Conservation (phyloP, 2,888 invertebrate species). For the Napeogenes inachia region DNA sequence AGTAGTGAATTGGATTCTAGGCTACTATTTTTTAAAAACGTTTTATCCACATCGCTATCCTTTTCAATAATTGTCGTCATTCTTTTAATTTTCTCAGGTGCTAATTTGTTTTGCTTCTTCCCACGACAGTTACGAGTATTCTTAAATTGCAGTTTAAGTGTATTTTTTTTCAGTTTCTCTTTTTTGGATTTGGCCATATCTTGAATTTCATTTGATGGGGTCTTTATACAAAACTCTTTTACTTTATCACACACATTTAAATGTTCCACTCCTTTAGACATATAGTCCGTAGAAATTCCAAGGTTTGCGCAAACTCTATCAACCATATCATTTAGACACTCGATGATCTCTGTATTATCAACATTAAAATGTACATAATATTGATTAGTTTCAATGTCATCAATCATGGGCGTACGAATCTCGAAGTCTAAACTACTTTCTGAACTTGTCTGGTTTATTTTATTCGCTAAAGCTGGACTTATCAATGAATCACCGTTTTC, state of each 20-base stretch:
- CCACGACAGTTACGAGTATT: slow-evolving; percentile 28
- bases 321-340: slow-evolving; percentile 53
- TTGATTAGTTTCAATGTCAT: slow-evolving; percentile 27
- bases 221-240: slow-evolving; percentile 9
- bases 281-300: slow-evolving; percentile 44
- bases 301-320: slow-evolving; percentile 55
- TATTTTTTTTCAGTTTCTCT: slow-evolving; percentile 24
- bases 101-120: slow-evolving; percentile 34
- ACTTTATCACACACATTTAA: slow-evolving; percentile 11
- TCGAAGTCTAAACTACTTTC: slow-evolving; percentile 47
- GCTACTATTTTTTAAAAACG: slow-evolving; percentile 19
- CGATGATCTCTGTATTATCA: slow-evolving; percentile 44
- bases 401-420: slow-evolving; percentile 29
- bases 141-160: slow-evolving; percentile 27
- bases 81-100: slow-evolving; percentile 29
- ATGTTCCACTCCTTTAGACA: slow-evolving; percentile 30
- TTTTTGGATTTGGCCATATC: slow-evolving; percentile 13
- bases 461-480: slow-evolving; percentile 54
- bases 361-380: slow-evolving; percentile 9
- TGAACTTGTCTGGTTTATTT: slow-evolving; percentile 54
- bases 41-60: slow-evolving; percentile 30
- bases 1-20: slow-evolving; percentile 8
- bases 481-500: slow-evolving; percentile 38
- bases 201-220: slow-evolving; percentile 9
- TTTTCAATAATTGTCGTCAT: slow-evolving; percentile 48